Conservation (phyloP, 2,888 invertebrate genomes). For the Tenthredo distinguenda region DNA sequence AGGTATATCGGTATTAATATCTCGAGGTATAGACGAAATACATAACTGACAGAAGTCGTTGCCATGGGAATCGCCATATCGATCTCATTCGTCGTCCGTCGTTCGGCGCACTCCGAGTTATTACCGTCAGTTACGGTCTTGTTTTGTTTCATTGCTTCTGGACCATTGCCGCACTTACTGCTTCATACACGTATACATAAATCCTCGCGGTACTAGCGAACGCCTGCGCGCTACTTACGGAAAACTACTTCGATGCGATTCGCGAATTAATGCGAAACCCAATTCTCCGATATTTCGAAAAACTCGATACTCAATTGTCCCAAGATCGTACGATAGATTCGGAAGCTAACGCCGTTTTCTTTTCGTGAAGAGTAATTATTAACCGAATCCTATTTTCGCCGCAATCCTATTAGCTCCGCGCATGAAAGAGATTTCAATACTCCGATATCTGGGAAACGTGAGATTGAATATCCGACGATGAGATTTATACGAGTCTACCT, state of each 20-base stretch:
- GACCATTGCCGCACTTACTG: constrained; percentile 36
- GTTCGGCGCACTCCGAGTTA: constrained; percentile 47
- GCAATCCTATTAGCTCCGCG: not conserved
- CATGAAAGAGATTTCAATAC: constrained; percentile 4
- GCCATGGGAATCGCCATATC: constrained; percentile 50
- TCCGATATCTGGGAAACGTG: constrained; percentile 4
- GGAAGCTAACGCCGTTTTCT: not conserved
- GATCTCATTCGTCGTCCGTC: constrained; percentile 47
- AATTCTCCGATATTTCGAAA: not conserved
- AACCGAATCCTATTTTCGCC: not conserved
- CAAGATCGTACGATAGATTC: not conserved
- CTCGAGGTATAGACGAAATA: constrained; percentile 8
- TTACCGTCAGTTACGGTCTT: constrained; percentile 47
- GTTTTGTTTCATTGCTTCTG: constrained; percentile 49
- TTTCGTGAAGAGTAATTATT: not conserved
- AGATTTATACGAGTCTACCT: not conserved
- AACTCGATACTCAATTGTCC: not conserved
- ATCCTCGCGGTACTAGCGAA: not conserved
- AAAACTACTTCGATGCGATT: not conserved
- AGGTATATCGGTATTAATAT: constrained; percentile 6
- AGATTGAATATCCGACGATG: not conserved
- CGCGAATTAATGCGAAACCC: not conserved
- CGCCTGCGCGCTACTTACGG: not conserved
- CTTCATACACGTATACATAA: not conserved
- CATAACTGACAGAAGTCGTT: constrained; percentile 48